Base-by-base conservation (phyloP, 1,140 invertebrate genomes). In the Pseudoatta argentina region DNA sequence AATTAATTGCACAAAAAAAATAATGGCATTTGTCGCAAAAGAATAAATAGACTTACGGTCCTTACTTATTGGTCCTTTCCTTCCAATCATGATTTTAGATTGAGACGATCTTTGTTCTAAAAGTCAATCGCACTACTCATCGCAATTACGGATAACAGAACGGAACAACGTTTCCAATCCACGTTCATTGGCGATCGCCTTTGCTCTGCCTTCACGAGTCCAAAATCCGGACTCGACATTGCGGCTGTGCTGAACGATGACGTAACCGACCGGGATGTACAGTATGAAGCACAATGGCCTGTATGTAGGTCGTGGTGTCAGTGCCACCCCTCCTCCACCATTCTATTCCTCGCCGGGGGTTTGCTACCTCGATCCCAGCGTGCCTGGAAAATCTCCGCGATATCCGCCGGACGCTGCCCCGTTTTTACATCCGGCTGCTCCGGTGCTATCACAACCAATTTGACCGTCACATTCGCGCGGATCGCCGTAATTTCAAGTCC, bases 231-330 rank as follows among this genome's bases (percentile, higher is more conserved):
- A 73, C 27, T 21, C 63, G 78, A 86, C 73, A 48, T 48, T 72
- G 79, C 57, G 86, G 64, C 69, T 72, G 63, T 76, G 48, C 39
- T 51, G 78, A 69, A 51, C 67, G 86, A 87, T 87, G 87, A 89
- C 89, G 89, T 77, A 89, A 89, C 77, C 63, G 63, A 87, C 66
- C 51, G 67, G 78, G 86, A 78, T 75, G 44, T 75, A 89, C 77
- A 57, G 76, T 24, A 39, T 53, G 85, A 24, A 39, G 86, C 81
- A 91, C 86, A 89, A 91, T 87, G 89, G 89, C 88, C 81, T 76
- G 88, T 87, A 91, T 91, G 86, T 88, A 78, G 89, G 89, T 91
- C 89, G 88, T 51, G 76, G 82, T 89, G 88, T 89, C 89, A 87
- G 89, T 89, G 89, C 86, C 86, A 87, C 79, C 89, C 71, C 71